Evolutionary conservation across 2,113 vertebrate genomes (phyloP).

Genomic region (Grantiella picta): DNA sequence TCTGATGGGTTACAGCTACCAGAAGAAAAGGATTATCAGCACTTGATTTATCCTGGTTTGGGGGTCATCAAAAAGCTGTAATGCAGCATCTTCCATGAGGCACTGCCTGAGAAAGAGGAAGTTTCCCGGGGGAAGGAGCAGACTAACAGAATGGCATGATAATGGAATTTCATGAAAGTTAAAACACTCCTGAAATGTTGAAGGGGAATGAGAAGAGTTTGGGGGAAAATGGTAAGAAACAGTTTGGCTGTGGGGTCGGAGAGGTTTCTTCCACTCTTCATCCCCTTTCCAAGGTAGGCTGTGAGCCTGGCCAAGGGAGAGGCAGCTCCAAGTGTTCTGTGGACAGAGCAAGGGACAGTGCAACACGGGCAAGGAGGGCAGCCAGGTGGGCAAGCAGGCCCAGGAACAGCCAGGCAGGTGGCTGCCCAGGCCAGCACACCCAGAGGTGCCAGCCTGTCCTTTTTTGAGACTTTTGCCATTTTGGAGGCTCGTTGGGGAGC

Average conservation of each 20-base stretch:
- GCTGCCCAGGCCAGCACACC: neutral
- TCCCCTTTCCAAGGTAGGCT: neutral
- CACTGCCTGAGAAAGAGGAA: neutral
- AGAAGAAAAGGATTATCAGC: neutral
- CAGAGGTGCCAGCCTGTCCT: neutral
- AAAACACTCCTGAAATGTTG: neutral
- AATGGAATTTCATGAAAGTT: neutral
- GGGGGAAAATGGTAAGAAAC: neutral
- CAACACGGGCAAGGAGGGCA: rapidly evolving
- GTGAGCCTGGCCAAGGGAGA: neutral
- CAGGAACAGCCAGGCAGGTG: neutral
- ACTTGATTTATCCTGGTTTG: neutral
- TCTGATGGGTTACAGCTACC: neutral
- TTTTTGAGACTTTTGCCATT: neutral
- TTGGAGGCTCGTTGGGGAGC: neutral
- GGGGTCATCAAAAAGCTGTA: neutral
- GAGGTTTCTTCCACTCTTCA: neutral
- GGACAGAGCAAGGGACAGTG: too few relatives aligned
- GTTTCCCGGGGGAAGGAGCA: neutral
- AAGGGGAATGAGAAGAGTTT: neutral
- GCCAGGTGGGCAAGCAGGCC: neutral
- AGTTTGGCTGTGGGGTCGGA: neutral
- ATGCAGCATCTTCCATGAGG: neutral
- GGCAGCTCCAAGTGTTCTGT: rapidly evolving
- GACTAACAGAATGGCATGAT: neutral